phyloP scores from a whole-genome alignment of 2,113 vertebrate species.

The Tretioscincus oriximinensis region DNA sequence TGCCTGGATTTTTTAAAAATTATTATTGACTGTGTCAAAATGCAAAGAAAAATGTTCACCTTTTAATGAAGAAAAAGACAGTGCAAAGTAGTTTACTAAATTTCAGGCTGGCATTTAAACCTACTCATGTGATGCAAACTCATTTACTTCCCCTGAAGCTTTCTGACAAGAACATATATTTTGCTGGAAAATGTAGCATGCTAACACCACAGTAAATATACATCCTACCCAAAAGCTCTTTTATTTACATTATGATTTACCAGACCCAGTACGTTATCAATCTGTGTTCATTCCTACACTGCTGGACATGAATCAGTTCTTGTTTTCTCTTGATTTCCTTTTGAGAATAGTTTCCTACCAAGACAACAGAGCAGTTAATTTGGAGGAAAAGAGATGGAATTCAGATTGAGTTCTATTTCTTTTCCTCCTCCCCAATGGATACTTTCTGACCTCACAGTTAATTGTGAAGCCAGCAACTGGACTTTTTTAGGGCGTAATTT shows the following conservation, averaged over 20 bases:
- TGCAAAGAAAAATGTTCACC: slow-evolving; percentile 24
- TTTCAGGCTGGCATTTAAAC: slow-evolving; percentile 54
- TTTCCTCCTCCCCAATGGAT: too few species aligned
- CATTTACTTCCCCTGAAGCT: slow-evolving; percentile 60
- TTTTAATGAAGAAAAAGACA: slow-evolving; percentile 52
- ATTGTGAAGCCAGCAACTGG: too few species aligned
- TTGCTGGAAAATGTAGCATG: slow-evolving; percentile 49
- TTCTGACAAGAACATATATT: slow-evolving; percentile 65
- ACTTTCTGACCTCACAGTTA: too few species aligned
- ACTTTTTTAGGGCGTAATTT: too few species aligned
- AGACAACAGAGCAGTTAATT: not conserved
- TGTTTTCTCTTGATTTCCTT: not conserved
- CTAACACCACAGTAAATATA: slow-evolving; percentile 50
- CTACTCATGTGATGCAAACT: slow-evolving; percentile 57
- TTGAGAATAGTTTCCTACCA: not conserved
- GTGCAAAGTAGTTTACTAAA: slow-evolving; percentile 53
- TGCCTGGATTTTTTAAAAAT: not conserved
- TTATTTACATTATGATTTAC: slow-evolving; percentile 50
- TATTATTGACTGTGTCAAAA: slow-evolving; percentile 30
- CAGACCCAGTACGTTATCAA: slow-evolving; percentile 29
- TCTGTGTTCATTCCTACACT: slow-evolving; percentile 18
- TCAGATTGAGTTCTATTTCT: too few species aligned
- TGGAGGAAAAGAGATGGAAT: too few species aligned
- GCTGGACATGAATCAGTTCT: slow-evolving; percentile 14
- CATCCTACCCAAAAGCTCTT: slow-evolving; percentile 41